Percentiles rank a stretch among this genome's conserved stretches.
Evolutionary conservation across 2,888 invertebrate species (phyloP).

Genomic region (Anoplius nigerrimus): DNA sequence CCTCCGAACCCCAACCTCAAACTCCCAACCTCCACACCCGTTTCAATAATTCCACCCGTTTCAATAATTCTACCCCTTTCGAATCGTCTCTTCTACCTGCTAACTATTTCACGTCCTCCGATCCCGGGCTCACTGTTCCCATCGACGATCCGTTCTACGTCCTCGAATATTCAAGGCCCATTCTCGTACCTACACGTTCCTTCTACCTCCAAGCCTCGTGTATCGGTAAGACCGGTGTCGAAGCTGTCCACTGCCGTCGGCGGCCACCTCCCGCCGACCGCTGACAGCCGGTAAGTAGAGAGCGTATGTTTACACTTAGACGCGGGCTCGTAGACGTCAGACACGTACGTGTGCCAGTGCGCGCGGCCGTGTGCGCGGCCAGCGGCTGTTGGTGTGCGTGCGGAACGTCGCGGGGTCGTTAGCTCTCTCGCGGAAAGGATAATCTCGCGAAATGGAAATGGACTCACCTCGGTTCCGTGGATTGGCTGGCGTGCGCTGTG

Average conservation of each 20-base stretch:
- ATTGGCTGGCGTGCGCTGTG: conserved; percentile 27
- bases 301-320: conserved; percentile 51
- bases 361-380: background rate
- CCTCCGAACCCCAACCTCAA: too few relatives aligned
- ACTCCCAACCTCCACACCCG: too few relatives aligned
- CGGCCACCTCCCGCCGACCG: background rate
- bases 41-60: too few relatives aligned
- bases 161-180: background rate
- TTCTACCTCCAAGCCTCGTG: background rate
- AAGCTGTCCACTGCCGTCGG: background rate
- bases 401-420: conserved; percentile 41
- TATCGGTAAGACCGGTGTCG: background rate
- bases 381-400: too few relatives aligned
- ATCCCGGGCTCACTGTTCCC: too few relatives aligned
- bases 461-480: conserved; percentile 49
- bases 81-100: too few relatives aligned
- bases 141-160: too few relatives aligned
- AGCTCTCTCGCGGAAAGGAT: conserved; percentile 25
- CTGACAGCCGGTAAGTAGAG: conserved; percentile 7
- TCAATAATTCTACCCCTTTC: too few relatives aligned
- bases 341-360: conserved; percentile 23
- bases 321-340: background rate
- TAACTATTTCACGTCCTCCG: too few relatives aligned
- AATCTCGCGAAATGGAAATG: conserved; percentile 32
- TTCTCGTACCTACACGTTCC: background rate